Base-by-base conservation (phyloP, 2,888 invertebrate genomes). In the Cephalotes varians region DNA sequence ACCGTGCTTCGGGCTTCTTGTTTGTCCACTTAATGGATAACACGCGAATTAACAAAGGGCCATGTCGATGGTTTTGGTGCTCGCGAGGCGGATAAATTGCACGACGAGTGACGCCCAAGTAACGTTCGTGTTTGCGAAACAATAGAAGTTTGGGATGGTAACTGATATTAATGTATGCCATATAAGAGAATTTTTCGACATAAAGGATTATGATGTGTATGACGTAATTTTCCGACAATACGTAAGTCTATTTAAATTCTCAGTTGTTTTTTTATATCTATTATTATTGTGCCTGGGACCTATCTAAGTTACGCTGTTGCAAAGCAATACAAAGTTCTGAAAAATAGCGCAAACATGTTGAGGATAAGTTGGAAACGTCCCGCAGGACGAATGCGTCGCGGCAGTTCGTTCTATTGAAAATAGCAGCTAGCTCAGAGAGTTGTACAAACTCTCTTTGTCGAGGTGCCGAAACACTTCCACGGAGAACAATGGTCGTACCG, bases 371-470 rank as follows among this genome's bases (percentile, higher is more conserved):
- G 56, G 31, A 18, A 34, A 71, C 21, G 18, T 56, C 40, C 69
- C 40, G 7, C 37, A 56, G 54, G 77, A 54, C 40, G 21, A 44
- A 21, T n/a, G 40, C 69, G 65, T 37, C 56, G 25, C 31, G 40
- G 31, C 77, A 31, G 44, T 44, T 71, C 18, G 54, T 69, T 77
- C 40, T 56, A 71, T 71, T 71, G 77, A 79, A 56, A 79, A 56
- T 79, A 56, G 71, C 67, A 83, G 82, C 62, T 76, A 69, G 87
- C 76, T 88, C 82, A 84, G 79, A 87, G 88, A 64, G 76, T 88
- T 84, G 84, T 80, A 88, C 54, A 73, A 88, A 87, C 83, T 80
- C 73, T 81, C 21, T 51, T 28, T 67, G 56, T 25, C 40, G 58
- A 58, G 47, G 44, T 49, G 51, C 44, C 71, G 76, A 44, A 83